Evolutionary conservation across 1,140 invertebrate species (phyloP), one percentile per base, ranked within the genome.

Genomic region (Lycorma delicatula): DNA sequence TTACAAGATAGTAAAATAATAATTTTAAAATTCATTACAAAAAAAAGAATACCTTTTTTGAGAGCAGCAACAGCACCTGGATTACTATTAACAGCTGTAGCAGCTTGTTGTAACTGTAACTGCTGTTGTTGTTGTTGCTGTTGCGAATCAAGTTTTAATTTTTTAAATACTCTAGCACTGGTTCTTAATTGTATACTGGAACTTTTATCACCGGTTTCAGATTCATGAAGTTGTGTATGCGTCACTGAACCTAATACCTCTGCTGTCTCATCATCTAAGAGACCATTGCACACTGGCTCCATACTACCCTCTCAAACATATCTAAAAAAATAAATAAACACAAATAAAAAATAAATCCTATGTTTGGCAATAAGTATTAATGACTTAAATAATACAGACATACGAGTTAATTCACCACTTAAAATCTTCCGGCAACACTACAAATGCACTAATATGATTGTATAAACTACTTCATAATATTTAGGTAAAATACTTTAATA

Each of bases 141-240:
- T 3, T 52, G 46, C 0, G 60, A 56, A 41, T 61, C 61, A 20
- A 64, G 54, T 9, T 54, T 52, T 27, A 64, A 31, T 44, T 64
- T 64, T 58, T 64, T 64, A 3, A 60, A 64, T 4, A 64, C 63
- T 20, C 63, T 44, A 34, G 63, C 63, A 56, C 63, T 64, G 2
- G 60, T 62, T 27, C 63, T 46, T 3, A 64, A 50, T 28, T 56
- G 47, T 9, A 64, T 46, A 3, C 31, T 27, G 2, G 41, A 18
- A 38, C n/a, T n/a, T 38, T 18, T 2, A 13, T 18, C 2, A 13
- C 36, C 36, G 2, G 36, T 18, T 34, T n/a, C n/a, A 34, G 31
- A 9, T 9, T n/a, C 31, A 38, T 13, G 2, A n/a, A 18, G 7
- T 34, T 34, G 36, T 38, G 13, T 9, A 38, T 18, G 13, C 13